A percentile compares a stretch with the other conserved stretches of the same genome.
These are phyloP conservation scores for Mycogona germanica DNA, from an alignment of 2,888 invertebrate species.

Conservation along the genomic window DNA sequence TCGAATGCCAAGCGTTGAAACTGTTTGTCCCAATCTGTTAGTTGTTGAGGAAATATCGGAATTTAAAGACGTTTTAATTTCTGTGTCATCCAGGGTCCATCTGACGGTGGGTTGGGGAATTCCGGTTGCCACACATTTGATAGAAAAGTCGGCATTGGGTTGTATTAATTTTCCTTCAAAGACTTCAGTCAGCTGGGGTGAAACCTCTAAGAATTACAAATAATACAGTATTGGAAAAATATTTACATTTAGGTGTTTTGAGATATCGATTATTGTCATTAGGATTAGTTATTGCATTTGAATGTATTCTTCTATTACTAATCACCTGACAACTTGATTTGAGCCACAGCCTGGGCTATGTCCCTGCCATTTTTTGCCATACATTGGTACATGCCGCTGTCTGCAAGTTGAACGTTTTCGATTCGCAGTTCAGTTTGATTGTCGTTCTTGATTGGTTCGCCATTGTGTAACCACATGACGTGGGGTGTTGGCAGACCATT, in stretches of 20 bases:
- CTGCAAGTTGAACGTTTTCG: slow-evolving; percentile 29
- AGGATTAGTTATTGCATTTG: too few species aligned
- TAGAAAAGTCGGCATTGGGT: background rate
- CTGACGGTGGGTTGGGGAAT: slow-evolving; percentile 8
- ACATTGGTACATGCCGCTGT: slow-evolving; percentile 36
- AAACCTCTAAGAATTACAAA: too few species aligned
- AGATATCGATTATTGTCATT: background rate
- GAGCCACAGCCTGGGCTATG: slow-evolving; percentile 55
- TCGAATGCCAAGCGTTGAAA: slow-evolving; percentile 1
- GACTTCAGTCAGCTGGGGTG: background rate
- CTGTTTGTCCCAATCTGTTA: background rate
- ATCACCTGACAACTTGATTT: slow-evolving; percentile 46
- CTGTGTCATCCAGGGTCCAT: slow-evolving; percentile 7
- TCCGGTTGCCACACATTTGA: slow-evolving; percentile 7
- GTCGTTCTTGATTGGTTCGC: slow-evolving; percentile 40
- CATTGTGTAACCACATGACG: slow-evolving; percentile 69
- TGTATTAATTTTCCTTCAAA: slow-evolving; percentile 9
- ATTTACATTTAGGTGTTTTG: too few species aligned
- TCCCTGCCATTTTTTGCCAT: slow-evolving; percentile 27
- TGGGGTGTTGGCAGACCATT: slow-evolving; percentile 72
- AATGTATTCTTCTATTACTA: too few species aligned
- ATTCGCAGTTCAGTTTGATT: slow-evolving; percentile 22
- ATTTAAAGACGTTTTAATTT: background rate
- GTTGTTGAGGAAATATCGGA: background rate
- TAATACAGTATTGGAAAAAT: too few species aligned